Conservation (phyloP, 2,888 invertebrate genomes). For the Tillus elongatus region DNA sequence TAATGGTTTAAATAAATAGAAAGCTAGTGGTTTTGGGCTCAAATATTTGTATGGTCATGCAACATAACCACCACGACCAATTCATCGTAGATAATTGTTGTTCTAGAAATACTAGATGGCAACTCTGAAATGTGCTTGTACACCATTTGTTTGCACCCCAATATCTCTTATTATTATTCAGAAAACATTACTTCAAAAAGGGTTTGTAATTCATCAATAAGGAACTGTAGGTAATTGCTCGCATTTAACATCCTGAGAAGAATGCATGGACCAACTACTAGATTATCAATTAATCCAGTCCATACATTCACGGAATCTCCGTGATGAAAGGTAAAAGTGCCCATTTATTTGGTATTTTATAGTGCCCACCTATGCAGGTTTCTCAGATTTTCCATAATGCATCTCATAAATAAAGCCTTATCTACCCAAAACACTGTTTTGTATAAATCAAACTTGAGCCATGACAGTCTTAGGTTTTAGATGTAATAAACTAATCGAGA, state of each 20-base stretch:
- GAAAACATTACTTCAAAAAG: conserved; percentile 3
- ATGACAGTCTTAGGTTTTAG: no score
- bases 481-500: no score
- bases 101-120: no score
- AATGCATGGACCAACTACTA: conserved; percentile 2
- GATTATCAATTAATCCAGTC: conserved; percentile 1
- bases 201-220: conserved; percentile 1
- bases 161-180: not conserved
- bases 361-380: conserved; percentile 4
- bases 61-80: no score
- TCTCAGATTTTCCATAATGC: conserved; percentile 2
- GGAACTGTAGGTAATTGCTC: conserved; percentile 4
- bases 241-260: conserved; percentile 1
- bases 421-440: conserved; percentile 3
- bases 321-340: conserved; percentile 1
- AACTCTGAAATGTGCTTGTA: no score
- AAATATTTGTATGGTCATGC: no score
- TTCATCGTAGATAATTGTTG: no score
- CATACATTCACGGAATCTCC: conserved; percentile 1
- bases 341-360: not conserved
- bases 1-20: no score
- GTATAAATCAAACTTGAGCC: conserved; percentile 1
- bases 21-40: no score
- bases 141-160: not conserved
- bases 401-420: conserved; percentile 4